A percentile compares a stretch with the other conserved stretches of the same genome.
Conservation (phyloP, 2,797 vertebrate genomes). For the Myripristis jacobus region DNA sequence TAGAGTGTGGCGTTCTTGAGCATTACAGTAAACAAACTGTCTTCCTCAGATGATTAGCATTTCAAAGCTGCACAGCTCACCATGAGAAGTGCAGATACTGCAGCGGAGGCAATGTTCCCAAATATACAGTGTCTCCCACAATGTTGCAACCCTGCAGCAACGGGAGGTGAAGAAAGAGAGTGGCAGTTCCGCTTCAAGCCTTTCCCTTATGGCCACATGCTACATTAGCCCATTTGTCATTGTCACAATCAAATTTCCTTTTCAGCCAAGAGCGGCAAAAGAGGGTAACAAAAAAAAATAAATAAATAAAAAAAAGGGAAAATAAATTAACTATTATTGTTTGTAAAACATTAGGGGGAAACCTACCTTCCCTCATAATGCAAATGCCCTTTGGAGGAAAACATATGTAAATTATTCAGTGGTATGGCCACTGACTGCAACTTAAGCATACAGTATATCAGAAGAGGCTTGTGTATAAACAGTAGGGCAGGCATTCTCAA, state of each 20-base stretch:
- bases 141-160: slow-evolving; percentile 51
- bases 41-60: slow-evolving; percentile 68
- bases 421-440: slow-evolving; percentile 54
- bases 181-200: slow-evolving; percentile 19
- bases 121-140: slow-evolving; percentile 39
- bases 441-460: slow-evolving; percentile 38
- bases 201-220: slow-evolving; percentile 5
- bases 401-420: slow-evolving; percentile 67
- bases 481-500: no score
- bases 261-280: slow-evolving; percentile 4
- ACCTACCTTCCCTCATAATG: slow-evolving; percentile 11
- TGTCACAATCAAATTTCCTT: slow-evolving; percentile 7
- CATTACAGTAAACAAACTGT: slow-evolving; percentile 72
- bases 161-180: slow-evolving; percentile 18
- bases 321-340: neutral
- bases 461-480: slow-evolving; percentile 37
- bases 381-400: slow-evolving; percentile 42
- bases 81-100: slow-evolving; percentile 49
- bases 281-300: slow-evolving; percentile 4
- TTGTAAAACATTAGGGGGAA: slow-evolving; percentile 11
- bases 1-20: slow-evolving; percentile 53
- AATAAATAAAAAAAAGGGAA: no score
- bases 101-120: slow-evolving; percentile 54
- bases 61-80: slow-evolving; percentile 66
- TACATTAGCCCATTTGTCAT: slow-evolving; percentile 28